Evolutionary conservation across 2,888 invertebrate genomes (phyloP).

Genomic region (Pyrocoelia pectoralis): DNA sequence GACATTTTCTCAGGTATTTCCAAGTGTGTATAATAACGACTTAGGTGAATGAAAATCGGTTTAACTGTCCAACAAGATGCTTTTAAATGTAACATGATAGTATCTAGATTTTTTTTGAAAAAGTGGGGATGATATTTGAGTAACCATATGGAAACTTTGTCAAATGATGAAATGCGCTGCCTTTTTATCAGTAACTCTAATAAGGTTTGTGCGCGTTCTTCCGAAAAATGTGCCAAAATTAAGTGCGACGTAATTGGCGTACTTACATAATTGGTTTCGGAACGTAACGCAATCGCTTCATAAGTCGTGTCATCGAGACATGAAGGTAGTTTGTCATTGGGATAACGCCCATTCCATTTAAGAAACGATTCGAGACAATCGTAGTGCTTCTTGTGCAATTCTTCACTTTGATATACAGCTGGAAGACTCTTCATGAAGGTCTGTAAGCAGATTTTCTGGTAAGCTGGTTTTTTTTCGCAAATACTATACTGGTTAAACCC

Average conservation of each 20-base stretch:
- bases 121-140: neutral
- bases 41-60: too few species aligned
- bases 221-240: too few species aligned
- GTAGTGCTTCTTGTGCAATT: neutral
- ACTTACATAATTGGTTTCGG: too few species aligned
- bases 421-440: neutral
- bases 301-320: too few species aligned
- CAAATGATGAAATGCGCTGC: neutral
- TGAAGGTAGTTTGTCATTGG: neutral
- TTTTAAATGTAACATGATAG: too few species aligned
- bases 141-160: neutral
- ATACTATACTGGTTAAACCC: neutral
- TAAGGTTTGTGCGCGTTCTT: too few species aligned
- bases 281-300: too few species aligned
- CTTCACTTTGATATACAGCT: neutral
- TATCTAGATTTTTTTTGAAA: neutral
- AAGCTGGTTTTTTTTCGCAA: neutral
- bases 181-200: neutral
- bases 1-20: neutral
- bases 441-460: neutral
- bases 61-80: too few species aligned
- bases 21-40: neutral
- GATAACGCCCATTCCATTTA: neutral
- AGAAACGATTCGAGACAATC: neutral
- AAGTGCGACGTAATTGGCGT: too few species aligned